Conservation (phyloP, 2,888 invertebrate genomes). For the Xylota sylvarum region DNA sequence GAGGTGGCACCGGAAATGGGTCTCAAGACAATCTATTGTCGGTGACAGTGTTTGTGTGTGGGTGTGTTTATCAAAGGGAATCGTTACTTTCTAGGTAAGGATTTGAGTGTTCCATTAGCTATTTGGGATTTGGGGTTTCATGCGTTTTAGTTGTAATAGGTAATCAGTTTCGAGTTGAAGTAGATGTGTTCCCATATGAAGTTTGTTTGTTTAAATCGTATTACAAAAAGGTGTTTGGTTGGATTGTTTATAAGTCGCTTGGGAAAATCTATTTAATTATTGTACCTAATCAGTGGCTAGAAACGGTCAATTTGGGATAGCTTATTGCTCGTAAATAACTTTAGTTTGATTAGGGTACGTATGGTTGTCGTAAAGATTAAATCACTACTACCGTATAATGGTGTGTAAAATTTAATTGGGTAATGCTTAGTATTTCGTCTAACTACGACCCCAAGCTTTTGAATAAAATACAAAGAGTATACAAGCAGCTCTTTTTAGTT, state of each 20-base stretch:
- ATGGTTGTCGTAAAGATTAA: too few relatives aligned
- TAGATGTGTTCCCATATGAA: slow-evolving; percentile 3
- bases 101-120: slow-evolving; percentile 33
- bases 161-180: slow-evolving; percentile 11
- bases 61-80: slow-evolving; percentile 13
- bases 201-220: slow-evolving; percentile 7
- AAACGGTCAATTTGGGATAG: background rate
- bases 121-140: slow-evolving; percentile 36
- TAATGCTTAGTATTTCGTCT: too few relatives aligned
- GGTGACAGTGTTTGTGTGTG: background rate
- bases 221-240: background rate
- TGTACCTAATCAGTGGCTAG: background rate
- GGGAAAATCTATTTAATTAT: background rate
- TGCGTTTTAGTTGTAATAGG: slow-evolving; percentile 9
- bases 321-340: background rate
- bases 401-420: too few relatives aligned
- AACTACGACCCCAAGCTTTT: too few relatives aligned
- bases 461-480: too few relatives aligned
- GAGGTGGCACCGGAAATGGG: slow-evolving; percentile 31
- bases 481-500: too few relatives aligned
- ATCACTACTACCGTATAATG: too few relatives aligned
- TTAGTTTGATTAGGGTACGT: too few relatives aligned
- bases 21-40: slow-evolving; percentile 28
- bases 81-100: slow-evolving; percentile 21
- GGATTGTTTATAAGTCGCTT: background rate